Conservation (phyloP, 2,888 invertebrate genomes). For the Cheilosia vulpina region DNA sequence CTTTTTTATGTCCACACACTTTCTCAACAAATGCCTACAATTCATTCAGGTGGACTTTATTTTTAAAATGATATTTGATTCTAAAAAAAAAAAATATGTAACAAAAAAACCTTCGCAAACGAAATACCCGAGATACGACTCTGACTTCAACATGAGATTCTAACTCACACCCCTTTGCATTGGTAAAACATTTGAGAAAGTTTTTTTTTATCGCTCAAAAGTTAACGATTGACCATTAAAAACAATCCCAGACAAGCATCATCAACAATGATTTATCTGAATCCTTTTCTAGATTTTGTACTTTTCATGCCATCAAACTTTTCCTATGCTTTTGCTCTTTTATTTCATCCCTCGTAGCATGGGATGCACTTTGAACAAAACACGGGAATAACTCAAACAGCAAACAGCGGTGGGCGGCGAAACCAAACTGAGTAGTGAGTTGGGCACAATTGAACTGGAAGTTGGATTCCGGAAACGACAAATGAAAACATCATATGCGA, state of each 20-base stretch:
- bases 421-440: not conserved
- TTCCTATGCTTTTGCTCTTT: constrained; percentile 10
- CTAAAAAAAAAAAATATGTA: too few relatives aligned
- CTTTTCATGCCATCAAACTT: constrained; percentile 11
- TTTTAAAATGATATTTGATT: not conserved
- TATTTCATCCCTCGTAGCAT: not conserved
- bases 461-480: constrained; percentile 11
- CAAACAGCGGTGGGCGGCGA: not conserved
- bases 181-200: constrained; percentile 16
- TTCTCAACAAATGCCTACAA: too few relatives aligned
- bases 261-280: constrained; percentile 61
- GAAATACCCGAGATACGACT: constrained; percentile 12
- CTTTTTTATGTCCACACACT: too few relatives aligned
- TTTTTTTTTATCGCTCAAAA: constrained; percentile 41
- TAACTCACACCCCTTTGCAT: not conserved
- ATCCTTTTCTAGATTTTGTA: constrained; percentile 35
- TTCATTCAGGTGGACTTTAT: not conserved
- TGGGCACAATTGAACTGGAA: constrained; percentile 21
- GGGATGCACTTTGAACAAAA: constrained; percentile 24
- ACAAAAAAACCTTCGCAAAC: constrained; percentile 5
- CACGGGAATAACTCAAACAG: constrained; percentile 30
- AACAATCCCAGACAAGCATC: constrained; percentile 42
- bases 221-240: constrained; percentile 60
- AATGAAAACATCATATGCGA: constrained; percentile 23
- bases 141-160: constrained; percentile 3